Percentiles rank a stretch among this genome's conserved stretches.
Conservation (phyloP, 2,888 invertebrate genomes). For the Nematopogon swammerdamellus region DNA sequence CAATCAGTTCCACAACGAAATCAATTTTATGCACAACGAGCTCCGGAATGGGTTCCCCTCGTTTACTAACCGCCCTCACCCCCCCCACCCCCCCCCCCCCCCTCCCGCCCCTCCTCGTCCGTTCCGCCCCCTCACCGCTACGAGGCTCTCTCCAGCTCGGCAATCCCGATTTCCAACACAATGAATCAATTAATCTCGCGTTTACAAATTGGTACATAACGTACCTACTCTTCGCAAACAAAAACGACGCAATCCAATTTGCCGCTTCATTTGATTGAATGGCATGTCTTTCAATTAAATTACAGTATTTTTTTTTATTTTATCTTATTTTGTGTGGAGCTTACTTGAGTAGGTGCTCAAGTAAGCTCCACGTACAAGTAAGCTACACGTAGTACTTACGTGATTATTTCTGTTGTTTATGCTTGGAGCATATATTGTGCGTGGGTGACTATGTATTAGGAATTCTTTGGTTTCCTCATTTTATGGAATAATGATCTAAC, state of each 20-base stretch:
- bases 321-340: too few relatives aligned
- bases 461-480: too few relatives aligned
- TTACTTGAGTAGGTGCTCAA: too few relatives aligned
- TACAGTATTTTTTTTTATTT: too few relatives aligned
- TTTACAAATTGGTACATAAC: not conserved
- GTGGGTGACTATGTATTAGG: too few relatives aligned
- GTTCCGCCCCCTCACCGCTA: too few relatives aligned
- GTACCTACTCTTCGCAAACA: not conserved
- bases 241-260: not conserved
- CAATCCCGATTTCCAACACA: not conserved
- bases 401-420: too few relatives aligned
- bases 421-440: too few relatives aligned
- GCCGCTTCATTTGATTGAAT: not conserved
- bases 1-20: not conserved
- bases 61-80: too few relatives aligned
- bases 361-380: too few relatives aligned
- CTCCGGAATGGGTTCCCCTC: not conserved
- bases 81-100: not conserved
- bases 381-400: too few relatives aligned
- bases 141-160: not conserved
- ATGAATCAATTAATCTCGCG: not conserved
- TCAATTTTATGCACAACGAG: not conserved
- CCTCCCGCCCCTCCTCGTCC: not conserved
- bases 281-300: not conserved
- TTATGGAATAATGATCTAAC: too few relatives aligned